A percentile compares a stretch with the other conserved stretches of the same genome.
Evolutionary conservation across 2,113 vertebrate species (phyloP).

Genomic region (Pionites leucogaster): DNA sequence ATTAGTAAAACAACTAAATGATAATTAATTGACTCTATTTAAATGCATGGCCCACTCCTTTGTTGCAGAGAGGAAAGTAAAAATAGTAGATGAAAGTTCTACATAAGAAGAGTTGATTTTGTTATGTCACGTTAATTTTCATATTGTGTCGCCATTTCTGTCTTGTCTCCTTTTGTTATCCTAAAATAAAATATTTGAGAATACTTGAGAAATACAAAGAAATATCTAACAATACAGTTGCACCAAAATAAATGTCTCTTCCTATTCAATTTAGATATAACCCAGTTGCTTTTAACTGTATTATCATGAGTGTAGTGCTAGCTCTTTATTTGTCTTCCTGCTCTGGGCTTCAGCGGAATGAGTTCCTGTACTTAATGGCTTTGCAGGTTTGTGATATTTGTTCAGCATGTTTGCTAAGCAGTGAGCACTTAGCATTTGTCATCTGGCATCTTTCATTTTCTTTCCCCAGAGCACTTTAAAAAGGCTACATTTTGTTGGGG

Average conservation of each 20-base stretch:
- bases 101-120: not conserved
- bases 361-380: slow-evolving; percentile 40
- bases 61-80: not conserved
- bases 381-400: slow-evolving; percentile 45
- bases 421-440: slow-evolving; percentile 40
- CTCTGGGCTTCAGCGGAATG: not conserved
- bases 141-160: not conserved
- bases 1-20: not conserved
- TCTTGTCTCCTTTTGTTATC: not conserved
- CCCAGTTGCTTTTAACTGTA: not conserved
- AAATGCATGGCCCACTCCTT: not conserved
- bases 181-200: not conserved
- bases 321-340: slow-evolving; percentile 42
- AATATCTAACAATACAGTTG: not conserved
- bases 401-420: slow-evolving; percentile 45
- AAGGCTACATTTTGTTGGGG: not conserved
- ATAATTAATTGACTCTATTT: not conserved
- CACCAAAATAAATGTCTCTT: not conserved
- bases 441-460: slow-evolving; percentile 31
- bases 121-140: not conserved
- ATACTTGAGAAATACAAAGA: not conserved
- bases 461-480: not conserved
- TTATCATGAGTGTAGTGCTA: not conserved
- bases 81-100: not conserved
- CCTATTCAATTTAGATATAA: not conserved